A percentile compares a stretch with the other conserved stretches of the same genome.
Evolutionary conservation across 1,140 invertebrate genomes (phyloP).

Genomic region (Nephotettix cincticeps): DNA sequence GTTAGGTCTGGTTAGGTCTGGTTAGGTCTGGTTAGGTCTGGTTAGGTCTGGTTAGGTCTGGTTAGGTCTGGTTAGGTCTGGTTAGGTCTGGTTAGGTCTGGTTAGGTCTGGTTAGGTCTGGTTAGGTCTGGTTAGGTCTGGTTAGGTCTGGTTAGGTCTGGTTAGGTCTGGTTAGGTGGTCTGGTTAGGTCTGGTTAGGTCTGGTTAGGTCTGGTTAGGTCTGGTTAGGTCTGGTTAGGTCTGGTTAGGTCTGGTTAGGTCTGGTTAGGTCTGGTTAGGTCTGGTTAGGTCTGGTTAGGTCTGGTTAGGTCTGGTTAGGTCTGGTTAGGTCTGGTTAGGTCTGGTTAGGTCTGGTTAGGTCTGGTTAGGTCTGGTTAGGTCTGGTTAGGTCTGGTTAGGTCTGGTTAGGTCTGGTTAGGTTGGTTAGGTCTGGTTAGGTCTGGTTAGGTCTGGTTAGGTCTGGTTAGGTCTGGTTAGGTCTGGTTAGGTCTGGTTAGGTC

Average conservation of each 20-base stretch:
- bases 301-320: not conserved
- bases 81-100: not conserved
- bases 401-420: too few relatives aligned
- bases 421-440: too few relatives aligned
- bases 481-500: too few relatives aligned
- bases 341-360: not conserved
- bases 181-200: not conserved
- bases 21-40: not conserved
- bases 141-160: not conserved
- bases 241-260: not conserved
- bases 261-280: not conserved
- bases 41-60: not conserved
- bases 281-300: not conserved
- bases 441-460: too few relatives aligned
- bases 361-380: not conserved
- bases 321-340: not conserved
- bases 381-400: too few relatives aligned
- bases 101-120: not conserved
- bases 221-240: not conserved
- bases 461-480: too few relatives aligned
- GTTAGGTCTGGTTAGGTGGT: not conserved
- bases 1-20: not conserved
- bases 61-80: not conserved
- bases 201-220: not conserved
- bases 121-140: not conserved